phyloP scores from a whole-genome alignment of 1,140 invertebrate genomes.

The Diploscapter pachys region DNA sequence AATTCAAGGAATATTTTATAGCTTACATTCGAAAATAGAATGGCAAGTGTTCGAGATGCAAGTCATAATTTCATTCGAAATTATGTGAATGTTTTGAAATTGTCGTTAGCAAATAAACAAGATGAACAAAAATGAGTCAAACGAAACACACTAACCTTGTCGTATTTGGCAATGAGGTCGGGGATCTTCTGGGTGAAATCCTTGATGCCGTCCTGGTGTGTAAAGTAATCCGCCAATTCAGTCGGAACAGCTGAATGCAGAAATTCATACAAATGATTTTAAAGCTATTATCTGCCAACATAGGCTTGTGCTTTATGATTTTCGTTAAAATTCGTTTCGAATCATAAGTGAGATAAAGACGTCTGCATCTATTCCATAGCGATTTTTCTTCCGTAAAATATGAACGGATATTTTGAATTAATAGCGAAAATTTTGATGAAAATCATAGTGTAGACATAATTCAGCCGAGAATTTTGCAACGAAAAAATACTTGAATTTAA shows the following conservation, averaged over 20 bases:
- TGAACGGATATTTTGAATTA: background rate
- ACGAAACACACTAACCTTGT: background rate
- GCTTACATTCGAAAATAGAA: too few relatives aligned
- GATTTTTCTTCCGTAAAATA: background rate
- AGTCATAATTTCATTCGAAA: too few relatives aligned
- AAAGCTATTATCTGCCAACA: background rate
- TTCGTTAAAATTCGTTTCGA: background rate
- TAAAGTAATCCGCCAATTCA: constrained; percentile 10
- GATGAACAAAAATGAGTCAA: background rate
- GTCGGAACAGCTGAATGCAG: background rate
- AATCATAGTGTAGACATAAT: too few relatives aligned
- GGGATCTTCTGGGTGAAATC: constrained; percentile 1
- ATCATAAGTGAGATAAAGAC: constrained; percentile 2
- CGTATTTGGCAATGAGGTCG: constrained; percentile 5
- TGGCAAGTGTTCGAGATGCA: too few relatives aligned
- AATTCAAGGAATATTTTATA: too few relatives aligned
- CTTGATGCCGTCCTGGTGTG: background rate
- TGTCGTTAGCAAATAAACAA: background rate
- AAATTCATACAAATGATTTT: background rate
- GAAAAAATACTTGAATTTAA: too few relatives aligned
- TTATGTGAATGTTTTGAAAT: background rate
- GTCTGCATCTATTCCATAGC: background rate
- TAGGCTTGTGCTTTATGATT: background rate
- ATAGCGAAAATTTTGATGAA: background rate
- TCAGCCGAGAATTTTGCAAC: too few relatives aligned